Conservation (phyloP, 2,888 invertebrate genomes). For the Drosophila buzzatii region DNA sequence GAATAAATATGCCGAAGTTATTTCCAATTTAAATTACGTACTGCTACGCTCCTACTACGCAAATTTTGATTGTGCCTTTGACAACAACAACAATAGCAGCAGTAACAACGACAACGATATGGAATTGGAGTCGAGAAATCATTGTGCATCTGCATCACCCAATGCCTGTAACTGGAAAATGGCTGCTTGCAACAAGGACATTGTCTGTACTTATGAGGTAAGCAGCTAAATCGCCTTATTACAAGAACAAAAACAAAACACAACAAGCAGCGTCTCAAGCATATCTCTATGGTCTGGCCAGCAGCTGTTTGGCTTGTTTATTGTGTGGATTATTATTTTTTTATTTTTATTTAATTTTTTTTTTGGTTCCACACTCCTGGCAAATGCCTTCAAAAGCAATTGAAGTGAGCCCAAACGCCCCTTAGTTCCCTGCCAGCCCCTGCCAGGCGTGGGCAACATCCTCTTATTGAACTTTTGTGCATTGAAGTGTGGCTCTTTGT, state of each 20-base stretch:
- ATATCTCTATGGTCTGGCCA: constrained; percentile 28
- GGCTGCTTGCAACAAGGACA: constrained; percentile 63
- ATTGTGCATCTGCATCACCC: constrained; percentile 9
- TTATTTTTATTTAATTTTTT: constrained; percentile 11
- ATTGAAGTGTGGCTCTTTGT: constrained; percentile 75
- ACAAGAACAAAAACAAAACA: constrained; percentile 28
- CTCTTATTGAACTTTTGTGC: constrained; percentile 79
- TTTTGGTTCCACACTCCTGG: constrained; percentile 22
- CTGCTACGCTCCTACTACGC: constrained; percentile 82
- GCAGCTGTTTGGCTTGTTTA: constrained; percentile 60
- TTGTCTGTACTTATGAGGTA: constrained; percentile 85
- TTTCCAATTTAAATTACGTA: constrained; percentile 85
- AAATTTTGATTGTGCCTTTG: constrained; percentile 70
- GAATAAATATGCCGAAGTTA: constrained; percentile 86
- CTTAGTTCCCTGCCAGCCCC: not conserved
- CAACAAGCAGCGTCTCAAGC: constrained; percentile 7
- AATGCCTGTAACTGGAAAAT: constrained; percentile 41
- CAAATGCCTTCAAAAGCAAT: constrained; percentile 52
- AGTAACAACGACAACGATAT: constrained; percentile 20
- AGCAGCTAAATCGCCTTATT: constrained; percentile 75
- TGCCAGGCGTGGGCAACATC: constrained; percentile 33
- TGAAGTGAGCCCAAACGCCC: constrained; percentile 35
- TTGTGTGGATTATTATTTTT: constrained; percentile 64
- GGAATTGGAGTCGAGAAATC: constrained; percentile 18
- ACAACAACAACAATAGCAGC: constrained; percentile 50